Base-by-base conservation (phyloP, 2,888 invertebrate species). In the Tetragonisca angustula region DNA sequence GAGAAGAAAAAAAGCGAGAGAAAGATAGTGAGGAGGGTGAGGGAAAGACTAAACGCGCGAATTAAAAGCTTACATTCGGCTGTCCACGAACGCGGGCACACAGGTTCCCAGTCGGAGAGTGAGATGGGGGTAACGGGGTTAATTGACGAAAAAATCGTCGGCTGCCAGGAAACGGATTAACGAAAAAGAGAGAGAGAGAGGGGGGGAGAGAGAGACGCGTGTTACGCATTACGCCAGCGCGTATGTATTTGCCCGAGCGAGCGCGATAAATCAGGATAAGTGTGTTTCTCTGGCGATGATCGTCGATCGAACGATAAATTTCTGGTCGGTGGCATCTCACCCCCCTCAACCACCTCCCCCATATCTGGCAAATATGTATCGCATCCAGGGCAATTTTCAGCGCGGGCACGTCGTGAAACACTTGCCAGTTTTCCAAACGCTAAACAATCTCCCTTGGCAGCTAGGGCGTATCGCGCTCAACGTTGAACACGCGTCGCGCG, bases 291-390 rank as follows among this genome's bases (percentile, higher is more conserved):
- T 52, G 78, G 78, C 81, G 75, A 85, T 85, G 78, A 84, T 84
- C 77, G 78, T 61, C 73, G 64, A 81, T 85, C 81, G 81, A 61
- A 76, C 84, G 74, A 85, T 85, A 85, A 85, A 85, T 85, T 84
- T 75, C 69, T 24, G 49, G 3, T 24, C 4, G 27, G 43, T 27
- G 27, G 27, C 27, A 27, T 32, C n/a, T n/a, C n/a, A n/a, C n/a
- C n/a, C n/a, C n/a, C 43, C 43, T 43, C 43, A 43, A 2, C 11
- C 36, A 5, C 6, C 36, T 6, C 36, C 36, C 36, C 43, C 32
- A 32, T 32, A 43, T 43, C 54, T 43, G 52, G 65, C 68, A 84
- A 85, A 85, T 80, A 80, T 72, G 80, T 77, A 69, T 71, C 84
- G 75, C 77, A 74, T 80, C 61, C 50, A 21, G 70, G 67, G 19